Evolutionary conservation across 2,797 vertebrate genomes (phyloP), one percentile per base, ranked within the genome.

Genomic region (Acanthornis magna): DNA sequence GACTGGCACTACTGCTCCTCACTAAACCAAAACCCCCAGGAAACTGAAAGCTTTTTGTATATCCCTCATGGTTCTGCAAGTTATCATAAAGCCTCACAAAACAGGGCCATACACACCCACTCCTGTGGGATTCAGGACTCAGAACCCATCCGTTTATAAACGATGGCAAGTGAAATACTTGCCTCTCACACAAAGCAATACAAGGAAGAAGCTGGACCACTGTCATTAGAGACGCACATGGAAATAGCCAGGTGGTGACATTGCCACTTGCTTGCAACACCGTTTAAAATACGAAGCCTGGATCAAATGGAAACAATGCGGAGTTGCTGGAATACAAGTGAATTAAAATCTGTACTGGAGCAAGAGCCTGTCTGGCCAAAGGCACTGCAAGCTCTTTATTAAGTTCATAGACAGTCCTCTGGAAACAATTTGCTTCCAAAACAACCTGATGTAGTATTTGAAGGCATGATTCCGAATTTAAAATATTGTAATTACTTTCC

Each of bases 51-150:
- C 9, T 30, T 82, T 89, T 10, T 30, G 23, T 26, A 14, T 16
- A 71, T 15, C 25, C 21, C 29, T 50, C 13, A 3, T 2, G 13
- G 11, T 61, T n/a, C 51, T 79, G 6, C 25, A 77, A 19, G 9
- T 34, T 53, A 47, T 47, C 77, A 36, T 2, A 32, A 4, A 81
- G 38, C 15, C 47, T 32, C n/a, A 70, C 16, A 77, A 75, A 83
- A 65, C 2, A 6, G 48, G 25, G 23, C 29, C n/a, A 29, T 5
- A 29, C 16, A n/a, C 16, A 60, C 9, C 34, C 15, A 7, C 10
- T 26, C 8, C 7, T 3, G 8, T 0, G 1, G n/a, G 13, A 54
- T 20, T 68, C 27, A 27, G 38, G 26, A 48, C 32, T 7, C 45
- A 11, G 25, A 2, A n/a, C 5, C 32, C 62, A 40, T 5, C 45